Conservation (phyloP, 2,113 vertebrate species). For the Ophthalmolycus amberensis region DNA sequence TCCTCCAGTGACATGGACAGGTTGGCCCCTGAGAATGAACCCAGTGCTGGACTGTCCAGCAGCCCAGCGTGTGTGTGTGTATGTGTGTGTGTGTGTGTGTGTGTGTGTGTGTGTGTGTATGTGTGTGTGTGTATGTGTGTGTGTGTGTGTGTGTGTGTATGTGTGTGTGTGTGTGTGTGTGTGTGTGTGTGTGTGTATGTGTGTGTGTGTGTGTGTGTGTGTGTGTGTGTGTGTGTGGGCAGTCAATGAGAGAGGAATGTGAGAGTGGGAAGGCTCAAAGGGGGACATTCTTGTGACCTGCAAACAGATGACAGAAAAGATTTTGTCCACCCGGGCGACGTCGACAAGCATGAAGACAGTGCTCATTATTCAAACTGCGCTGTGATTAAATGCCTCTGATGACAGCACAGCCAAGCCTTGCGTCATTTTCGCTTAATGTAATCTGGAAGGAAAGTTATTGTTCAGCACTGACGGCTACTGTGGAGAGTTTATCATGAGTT, state of each 20-base stretch:
- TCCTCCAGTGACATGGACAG: slow-evolving; percentile 18
- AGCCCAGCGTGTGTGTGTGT: background rate
- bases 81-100: slow-evolving; percentile 20
- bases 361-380: slow-evolving; percentile 44
- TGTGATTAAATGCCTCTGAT: slow-evolving; percentile 45
- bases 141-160: slow-evolving; percentile 29
- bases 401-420: slow-evolving; percentile 11
- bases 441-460: slow-evolving; percentile 15
- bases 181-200: slow-evolving; percentile 28
- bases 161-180: slow-evolving; percentile 31
- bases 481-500: background rate
- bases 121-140: slow-evolving; percentile 19
- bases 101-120: slow-evolving; percentile 28
- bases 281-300: slow-evolving; percentile 69
- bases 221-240: slow-evolving; percentile 48
- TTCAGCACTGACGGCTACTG: slow-evolving; percentile 8
- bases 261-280: slow-evolving; percentile 67
- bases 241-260: slow-evolving; percentile 68
- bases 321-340: slow-evolving; percentile 54
- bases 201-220: slow-evolving; percentile 29
- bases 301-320: slow-evolving; percentile 58
- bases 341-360: slow-evolving; percentile 51
- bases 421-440: slow-evolving; percentile 35
- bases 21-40: slow-evolving; percentile 16
- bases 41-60: background rate